A percentile compares a stretch with the other conserved stretches of the same genome.
Conservation (phyloP, 2,797 vertebrate species). For the Urosaurus nigricauda region DNA sequence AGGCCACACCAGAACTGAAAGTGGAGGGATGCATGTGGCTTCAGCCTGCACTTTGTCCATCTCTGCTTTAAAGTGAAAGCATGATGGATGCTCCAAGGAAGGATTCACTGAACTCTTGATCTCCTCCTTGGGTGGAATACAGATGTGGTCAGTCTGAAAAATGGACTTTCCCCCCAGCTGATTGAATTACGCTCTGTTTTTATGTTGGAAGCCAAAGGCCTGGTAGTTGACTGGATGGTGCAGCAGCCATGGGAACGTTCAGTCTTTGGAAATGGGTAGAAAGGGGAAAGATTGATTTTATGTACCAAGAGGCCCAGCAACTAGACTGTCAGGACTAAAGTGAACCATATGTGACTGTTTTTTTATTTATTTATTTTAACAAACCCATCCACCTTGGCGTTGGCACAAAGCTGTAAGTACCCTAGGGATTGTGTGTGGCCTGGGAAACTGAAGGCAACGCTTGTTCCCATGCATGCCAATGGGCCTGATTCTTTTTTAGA, state of each 20-base stretch:
- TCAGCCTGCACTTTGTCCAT: not conserved
- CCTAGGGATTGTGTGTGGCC: not conserved
- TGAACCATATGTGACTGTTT: conserved; percentile 12
- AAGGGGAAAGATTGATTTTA: not conserved
- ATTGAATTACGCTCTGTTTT: not conserved
- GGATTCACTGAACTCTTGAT: not conserved
- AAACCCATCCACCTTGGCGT: not conserved
- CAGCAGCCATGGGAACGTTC: not conserved
- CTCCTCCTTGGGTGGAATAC: not conserved
- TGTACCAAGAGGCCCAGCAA: not conserved
- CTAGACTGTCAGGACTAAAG: not conserved
- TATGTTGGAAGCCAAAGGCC: not conserved
- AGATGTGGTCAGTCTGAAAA: not conserved
- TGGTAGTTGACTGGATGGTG: not conserved
- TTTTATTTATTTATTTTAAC: not conserved
- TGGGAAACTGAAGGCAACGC: not conserved
- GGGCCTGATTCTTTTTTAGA: not conserved
- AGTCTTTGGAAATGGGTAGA: not conserved
- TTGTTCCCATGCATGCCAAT: conserved; percentile 14
- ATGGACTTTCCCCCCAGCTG: too few species aligned
- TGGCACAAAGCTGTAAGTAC: conserved; percentile 2
- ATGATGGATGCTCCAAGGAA: not conserved
- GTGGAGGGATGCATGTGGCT: too few species aligned
- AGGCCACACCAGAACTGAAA: too few species aligned
- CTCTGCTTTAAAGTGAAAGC: not conserved